phyloP scores from a whole-genome alignment of 2,797 vertebrate species.

The Trachops cirrhosus region DNA sequence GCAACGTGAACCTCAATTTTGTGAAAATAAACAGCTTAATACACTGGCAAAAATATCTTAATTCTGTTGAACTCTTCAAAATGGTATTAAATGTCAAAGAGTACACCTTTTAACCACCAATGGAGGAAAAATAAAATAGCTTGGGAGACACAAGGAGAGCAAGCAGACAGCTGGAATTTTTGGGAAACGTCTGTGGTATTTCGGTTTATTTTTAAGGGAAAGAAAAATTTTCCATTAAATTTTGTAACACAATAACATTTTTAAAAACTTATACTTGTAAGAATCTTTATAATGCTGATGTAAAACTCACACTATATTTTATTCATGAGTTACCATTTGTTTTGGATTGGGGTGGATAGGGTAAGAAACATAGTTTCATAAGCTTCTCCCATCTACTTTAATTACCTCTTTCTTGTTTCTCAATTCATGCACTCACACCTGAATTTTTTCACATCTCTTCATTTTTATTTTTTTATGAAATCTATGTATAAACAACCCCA shows the following conservation, averaged over 20 bases:
- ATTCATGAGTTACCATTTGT: conserved; percentile 37
- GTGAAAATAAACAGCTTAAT: conserved; percentile 44
- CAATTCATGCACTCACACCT: background rate
- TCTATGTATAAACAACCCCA: background rate
- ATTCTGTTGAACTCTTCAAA: conserved; percentile 54
- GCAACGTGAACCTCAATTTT: conserved; percentile 20
- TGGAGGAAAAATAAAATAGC: conserved; percentile 57
- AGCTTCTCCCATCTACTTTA: background rate
- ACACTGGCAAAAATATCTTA: conserved; percentile 30
- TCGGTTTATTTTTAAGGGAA: conserved; percentile 71
- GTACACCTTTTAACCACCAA: conserved; percentile 61
- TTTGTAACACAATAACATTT: conserved; percentile 65
- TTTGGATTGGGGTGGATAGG: background rate
- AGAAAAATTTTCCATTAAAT: conserved; percentile 66
- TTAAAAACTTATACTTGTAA: conserved; percentile 41
- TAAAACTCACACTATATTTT: conserved; percentile 59
- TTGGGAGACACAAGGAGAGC: background rate
- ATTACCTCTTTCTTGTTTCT: background rate
- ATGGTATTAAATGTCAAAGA: conserved; percentile 12
- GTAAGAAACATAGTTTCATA: conserved; percentile 34
- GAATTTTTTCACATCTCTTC: background rate
- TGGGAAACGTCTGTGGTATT: conserved; percentile 66
- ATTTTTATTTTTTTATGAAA: background rate
- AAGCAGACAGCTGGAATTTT: conserved; percentile 71
- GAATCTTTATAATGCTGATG: conserved; percentile 33